A percentile compares a stretch with the other conserved stretches of the same genome.
Evolutionary conservation across 1,140 invertebrate species (phyloP).

Genomic region (Dendrolimus kikuchii): DNA sequence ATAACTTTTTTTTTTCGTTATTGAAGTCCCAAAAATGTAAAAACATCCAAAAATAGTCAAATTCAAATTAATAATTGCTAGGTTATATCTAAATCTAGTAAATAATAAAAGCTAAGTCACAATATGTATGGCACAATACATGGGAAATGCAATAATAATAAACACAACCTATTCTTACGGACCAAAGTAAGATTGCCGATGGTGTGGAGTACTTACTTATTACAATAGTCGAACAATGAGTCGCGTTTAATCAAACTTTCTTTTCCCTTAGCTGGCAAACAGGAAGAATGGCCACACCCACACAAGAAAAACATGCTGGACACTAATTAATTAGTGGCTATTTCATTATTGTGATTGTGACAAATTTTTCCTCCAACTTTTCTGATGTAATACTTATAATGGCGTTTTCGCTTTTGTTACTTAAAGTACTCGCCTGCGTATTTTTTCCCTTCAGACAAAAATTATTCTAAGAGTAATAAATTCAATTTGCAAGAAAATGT

Average conservation of each 20-base stretch:
- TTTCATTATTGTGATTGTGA: conserved; percentile 47
- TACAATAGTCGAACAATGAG: conserved; percentile 58
- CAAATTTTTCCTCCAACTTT: conserved; percentile 18
- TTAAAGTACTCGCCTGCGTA: background rate
- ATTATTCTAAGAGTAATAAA: too few relatives aligned
- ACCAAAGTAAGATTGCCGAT: conserved; percentile 24
- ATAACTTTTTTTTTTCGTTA: too few relatives aligned
- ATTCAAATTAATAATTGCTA: too few relatives aligned
- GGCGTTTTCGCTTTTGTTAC: background rate
- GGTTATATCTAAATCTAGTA: too few relatives aligned
- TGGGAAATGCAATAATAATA: too few relatives aligned
- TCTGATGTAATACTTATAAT: background rate
- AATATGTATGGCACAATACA: too few relatives aligned
- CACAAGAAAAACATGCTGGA: conserved; percentile 46
- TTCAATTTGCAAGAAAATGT: too few relatives aligned
- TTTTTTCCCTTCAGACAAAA: too few relatives aligned
- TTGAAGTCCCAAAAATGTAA: too few relatives aligned
- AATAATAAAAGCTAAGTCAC: too few relatives aligned
- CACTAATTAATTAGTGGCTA: conserved; percentile 59
- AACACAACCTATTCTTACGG: conserved; percentile 2
- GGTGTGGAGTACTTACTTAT: conserved; percentile 35
- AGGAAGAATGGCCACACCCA: conserved; percentile 51
- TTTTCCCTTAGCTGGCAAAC: conserved; percentile 47
- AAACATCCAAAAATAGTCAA: too few relatives aligned
- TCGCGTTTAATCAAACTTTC: conserved; percentile 64